Evolutionary conservation across 2,797 vertebrate species (phyloP).

Genomic region (Chaetophractus vellerosus): DNA sequence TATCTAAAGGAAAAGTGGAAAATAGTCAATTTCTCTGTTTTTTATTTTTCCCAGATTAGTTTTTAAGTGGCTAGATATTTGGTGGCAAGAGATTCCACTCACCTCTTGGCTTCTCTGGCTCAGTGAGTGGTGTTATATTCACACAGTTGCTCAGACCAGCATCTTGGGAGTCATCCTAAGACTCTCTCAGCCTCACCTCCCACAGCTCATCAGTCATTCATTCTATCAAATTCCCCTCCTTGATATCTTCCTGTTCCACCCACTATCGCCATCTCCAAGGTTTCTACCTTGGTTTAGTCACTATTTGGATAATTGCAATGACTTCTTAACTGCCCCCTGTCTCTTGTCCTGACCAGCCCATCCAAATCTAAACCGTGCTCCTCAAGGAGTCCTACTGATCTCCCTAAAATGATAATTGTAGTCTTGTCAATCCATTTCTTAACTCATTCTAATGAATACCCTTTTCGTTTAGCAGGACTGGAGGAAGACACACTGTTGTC

Average conservation of each 20-base stretch:
- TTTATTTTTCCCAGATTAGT: neutral
- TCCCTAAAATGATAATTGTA: neutral
- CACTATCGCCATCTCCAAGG: neutral
- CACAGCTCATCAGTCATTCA: rapidly evolving
- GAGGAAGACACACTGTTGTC: rapidly evolving
- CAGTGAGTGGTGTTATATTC: neutral
- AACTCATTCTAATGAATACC: neutral
- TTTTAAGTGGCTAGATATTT: neutral
- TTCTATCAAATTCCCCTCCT: rapidly evolving
- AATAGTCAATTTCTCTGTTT: neutral
- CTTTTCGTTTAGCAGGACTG: neutral
- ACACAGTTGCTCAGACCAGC: neutral
- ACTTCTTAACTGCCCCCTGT: rapidly evolving
- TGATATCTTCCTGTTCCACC: too few species aligned
- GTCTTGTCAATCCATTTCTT: neutral
- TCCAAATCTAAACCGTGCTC: neutral
- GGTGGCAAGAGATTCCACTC: neutral
- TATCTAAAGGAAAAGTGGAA: constrained; percentile 23
- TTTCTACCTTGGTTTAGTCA: rapidly evolving
- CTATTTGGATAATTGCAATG: neutral
- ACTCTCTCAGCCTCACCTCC: neutral
- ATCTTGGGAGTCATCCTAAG: neutral
- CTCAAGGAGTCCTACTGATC: neutral
- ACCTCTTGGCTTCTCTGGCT: neutral
- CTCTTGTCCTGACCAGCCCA: rapidly evolving